Evolutionary conservation across 1,140 invertebrate species (phyloP), one percentile per base, ranked within the genome.

Genomic region (Chrysopa pallens): DNA sequence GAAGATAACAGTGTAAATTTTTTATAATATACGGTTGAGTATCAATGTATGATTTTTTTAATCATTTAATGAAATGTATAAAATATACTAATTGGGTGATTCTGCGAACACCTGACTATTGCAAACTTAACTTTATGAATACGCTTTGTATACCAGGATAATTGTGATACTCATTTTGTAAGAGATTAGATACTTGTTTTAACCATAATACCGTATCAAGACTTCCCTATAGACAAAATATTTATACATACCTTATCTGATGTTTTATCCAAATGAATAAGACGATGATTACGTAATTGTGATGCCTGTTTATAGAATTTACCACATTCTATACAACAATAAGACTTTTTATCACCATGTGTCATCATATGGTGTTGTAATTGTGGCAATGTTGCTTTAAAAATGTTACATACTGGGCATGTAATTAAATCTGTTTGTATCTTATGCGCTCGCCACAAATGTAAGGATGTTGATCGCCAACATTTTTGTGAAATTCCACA

Each of bases 401-500:
- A 76, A 6, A 51, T 52, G 46, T 62, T 59, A 46, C 78, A 82
- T 36, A 69, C 58, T 17, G 73, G 67, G 57, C 80, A 83, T 8
- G 66, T 60, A 37, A 76, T 62, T 9, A 82, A 54, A 51, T 78
- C 78, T 46, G 74, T 64, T 55, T 81, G 76, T 23, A 72, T 57
- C 48, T 71, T 59, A 59, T 84, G 80, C 3, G 60, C 57, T 48
- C 73, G 73, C 75, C 77, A 81, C 42, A 83, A 54, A 59, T 84
- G 80, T 45, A 69, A 58, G 6, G 71, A 68, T 46, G 78, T 70
- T 6, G 66, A 57, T 8, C 68, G 57, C 80, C 80, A 83, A 42
- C 69, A 65, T 0, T 63, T 51, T 49, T 69, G 63, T 43, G 61
- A 63, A 39, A 58, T 44, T 12, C 66, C 60, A 44, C 73, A 75